phyloP scores from a whole-genome alignment of 2,113 vertebrate genomes.

The Crocuta crocuta region DNA sequence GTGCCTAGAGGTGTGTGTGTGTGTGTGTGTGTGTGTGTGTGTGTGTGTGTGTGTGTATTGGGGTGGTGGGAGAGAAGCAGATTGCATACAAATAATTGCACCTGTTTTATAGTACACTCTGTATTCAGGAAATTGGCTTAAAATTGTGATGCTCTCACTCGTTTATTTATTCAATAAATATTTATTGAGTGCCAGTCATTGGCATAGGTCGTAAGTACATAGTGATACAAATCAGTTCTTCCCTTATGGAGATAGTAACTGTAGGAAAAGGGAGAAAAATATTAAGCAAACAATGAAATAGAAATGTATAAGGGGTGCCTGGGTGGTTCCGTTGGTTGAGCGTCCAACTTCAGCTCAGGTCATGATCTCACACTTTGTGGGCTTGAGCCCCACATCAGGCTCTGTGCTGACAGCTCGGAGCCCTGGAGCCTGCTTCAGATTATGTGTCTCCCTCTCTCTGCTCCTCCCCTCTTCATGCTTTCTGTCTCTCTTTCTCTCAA shows the following conservation, averaged over 20 bases:
- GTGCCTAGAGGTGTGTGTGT: background rate
- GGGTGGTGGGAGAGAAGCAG: background rate
- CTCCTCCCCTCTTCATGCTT: too few relatives aligned
- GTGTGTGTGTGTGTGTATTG: background rate
- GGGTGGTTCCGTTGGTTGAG: too few relatives aligned
- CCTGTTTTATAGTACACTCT: background rate
- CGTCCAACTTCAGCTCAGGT: too few relatives aligned
- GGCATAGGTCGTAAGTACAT: background rate
- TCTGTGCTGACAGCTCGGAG: too few relatives aligned
- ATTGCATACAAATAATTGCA: background rate
- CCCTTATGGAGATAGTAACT: background rate
- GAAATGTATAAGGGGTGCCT: background rate
- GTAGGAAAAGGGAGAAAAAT: background rate
- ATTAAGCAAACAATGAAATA: background rate
- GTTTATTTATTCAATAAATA: conserved; percentile 1
- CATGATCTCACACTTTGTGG: too few relatives aligned
- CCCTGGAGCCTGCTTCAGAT: too few relatives aligned
- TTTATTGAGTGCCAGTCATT: background rate
- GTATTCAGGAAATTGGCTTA: conserved; percentile 15
- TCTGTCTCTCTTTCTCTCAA: too few relatives aligned
- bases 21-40: background rate
- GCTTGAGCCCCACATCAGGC: too few relatives aligned
- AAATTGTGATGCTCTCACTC: background rate
- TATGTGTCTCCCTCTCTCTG: too few relatives aligned
- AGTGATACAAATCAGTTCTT: background rate